phyloP scores from a whole-genome alignment of 2,888 invertebrate genomes.

The Nemapogon koenigi region DNA sequence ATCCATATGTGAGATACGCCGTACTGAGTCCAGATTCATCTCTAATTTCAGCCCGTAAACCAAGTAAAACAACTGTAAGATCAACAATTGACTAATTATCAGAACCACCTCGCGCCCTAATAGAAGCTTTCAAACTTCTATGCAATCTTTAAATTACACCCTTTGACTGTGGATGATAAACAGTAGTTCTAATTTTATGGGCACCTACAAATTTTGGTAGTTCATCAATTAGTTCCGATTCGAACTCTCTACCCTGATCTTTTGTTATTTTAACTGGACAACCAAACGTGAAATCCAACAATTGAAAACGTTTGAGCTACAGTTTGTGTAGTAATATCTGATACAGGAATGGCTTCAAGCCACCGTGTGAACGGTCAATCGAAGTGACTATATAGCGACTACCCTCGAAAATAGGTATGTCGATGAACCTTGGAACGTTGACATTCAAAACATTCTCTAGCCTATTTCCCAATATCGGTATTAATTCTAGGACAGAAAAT shows the following conservation, averaged over 20 bases:
- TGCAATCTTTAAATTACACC: slow-evolving; percentile 17
- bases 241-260: slow-evolving; percentile 28
- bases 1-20: slow-evolving; percentile 16
- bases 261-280: slow-evolving; percentile 20
- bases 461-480: no score
- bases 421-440: no score
- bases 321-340: slow-evolving; percentile 18
- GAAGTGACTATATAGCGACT: no score
- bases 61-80: slow-evolving; percentile 23
- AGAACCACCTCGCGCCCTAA: slow-evolving; percentile 8
- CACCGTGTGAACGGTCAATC: slow-evolving; percentile 16
- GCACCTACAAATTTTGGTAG: slow-evolving; percentile 16
- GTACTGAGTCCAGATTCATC: slow-evolving; percentile 13
- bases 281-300: slow-evolving; percentile 11
- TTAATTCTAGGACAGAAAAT: no score
- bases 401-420: no score
- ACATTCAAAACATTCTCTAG: no score
- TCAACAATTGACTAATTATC: slow-evolving; percentile 22
- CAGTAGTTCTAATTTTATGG: slow-evolving; percentile 12
- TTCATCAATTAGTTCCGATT: slow-evolving; percentile 24
- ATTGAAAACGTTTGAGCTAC: slow-evolving; percentile 14
- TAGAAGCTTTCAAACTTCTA: slow-evolving; percentile 13
- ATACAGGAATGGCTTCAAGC: slow-evolving; percentile 18
- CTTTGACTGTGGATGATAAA: slow-evolving; percentile 18
- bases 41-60: slow-evolving; percentile 13